Conservation (phyloP, 2,797 vertebrate genomes). For the Megaceryle alcyon region DNA sequence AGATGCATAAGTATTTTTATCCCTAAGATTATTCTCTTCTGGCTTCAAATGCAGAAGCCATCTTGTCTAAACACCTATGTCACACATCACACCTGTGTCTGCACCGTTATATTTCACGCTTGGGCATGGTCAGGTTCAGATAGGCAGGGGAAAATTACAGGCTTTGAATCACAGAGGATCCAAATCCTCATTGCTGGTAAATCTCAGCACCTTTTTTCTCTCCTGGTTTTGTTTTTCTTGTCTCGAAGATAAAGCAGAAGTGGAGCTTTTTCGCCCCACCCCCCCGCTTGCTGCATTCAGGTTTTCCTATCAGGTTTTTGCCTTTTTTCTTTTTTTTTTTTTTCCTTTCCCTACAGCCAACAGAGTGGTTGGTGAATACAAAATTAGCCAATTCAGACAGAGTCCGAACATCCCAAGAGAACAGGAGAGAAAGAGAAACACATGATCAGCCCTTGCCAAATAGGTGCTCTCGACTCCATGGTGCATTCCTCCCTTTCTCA, state of each 20-base stretch:
- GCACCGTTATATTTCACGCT: not conserved
- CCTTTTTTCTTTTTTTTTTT: not conserved
- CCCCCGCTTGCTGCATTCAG: constrained; percentile 8
- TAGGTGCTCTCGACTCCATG: not conserved
- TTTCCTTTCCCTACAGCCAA: constrained; percentile 23
- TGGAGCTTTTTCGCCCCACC: not conserved
- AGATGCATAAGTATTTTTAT: not conserved
- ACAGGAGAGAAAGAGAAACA: not conserved
- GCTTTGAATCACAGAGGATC: not conserved
- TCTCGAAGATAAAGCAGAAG: not conserved
- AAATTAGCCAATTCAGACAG: constrained; percentile 58
- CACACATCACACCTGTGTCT: not conserved
- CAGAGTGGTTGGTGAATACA: constrained; percentile 39
- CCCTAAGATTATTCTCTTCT: constrained; percentile 37
- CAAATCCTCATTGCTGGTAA: not conserved
- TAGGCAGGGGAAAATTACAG: not conserved
- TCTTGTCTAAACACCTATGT: not conserved
- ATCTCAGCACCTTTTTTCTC: not conserved
- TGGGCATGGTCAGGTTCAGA: not conserved
- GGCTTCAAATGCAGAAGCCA: constrained; percentile 33
- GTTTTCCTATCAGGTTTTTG: constrained; percentile 19
- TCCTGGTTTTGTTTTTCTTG: constrained; percentile 1
- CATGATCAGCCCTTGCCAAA: constrained; percentile 25
- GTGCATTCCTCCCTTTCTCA: not conserved
- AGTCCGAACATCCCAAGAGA: constrained; percentile 36